A percentile compares a stretch with the other conserved stretches of the same genome.
Conservation (phyloP, 2,113 vertebrate species). For the Salvator merianae region DNA sequence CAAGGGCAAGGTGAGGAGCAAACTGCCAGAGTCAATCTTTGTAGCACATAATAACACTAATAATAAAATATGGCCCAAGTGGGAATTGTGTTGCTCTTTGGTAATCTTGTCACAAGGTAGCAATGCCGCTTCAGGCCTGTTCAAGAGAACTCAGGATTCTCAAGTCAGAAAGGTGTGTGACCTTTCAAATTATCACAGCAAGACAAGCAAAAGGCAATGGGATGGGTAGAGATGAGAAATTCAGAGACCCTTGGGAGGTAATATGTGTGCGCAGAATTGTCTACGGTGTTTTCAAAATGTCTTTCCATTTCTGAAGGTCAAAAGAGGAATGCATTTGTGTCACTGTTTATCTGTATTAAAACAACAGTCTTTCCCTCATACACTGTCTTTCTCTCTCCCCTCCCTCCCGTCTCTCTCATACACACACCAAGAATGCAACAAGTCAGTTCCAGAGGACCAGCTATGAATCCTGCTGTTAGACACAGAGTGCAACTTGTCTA, state of each 20-base stretch:
- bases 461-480: too few species aligned
- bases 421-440: too few species aligned
- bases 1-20: neutral
- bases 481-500: too few species aligned
- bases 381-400: too few species aligned
- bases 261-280: fast-evolving
- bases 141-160: neutral
- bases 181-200: constrained; percentile 13
- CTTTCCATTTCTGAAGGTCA: constrained; percentile 14
- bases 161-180: neutral
- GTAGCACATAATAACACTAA: neutral
- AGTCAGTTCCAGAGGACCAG: too few species aligned
- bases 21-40: neutral
- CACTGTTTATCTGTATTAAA: neutral
- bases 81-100: neutral
- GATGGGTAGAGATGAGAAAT: neutral
- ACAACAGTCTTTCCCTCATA: neutral
- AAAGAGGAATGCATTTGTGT: neutral
- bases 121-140: neutral
- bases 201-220: neutral
- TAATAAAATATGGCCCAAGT: neutral
- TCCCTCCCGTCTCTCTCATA: too few species aligned
- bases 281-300: neutral
- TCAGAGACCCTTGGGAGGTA: neutral
- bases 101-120: neutral